Conservation (phyloP, 2,888 invertebrate genomes). For the Cerastoderma edule region DNA sequence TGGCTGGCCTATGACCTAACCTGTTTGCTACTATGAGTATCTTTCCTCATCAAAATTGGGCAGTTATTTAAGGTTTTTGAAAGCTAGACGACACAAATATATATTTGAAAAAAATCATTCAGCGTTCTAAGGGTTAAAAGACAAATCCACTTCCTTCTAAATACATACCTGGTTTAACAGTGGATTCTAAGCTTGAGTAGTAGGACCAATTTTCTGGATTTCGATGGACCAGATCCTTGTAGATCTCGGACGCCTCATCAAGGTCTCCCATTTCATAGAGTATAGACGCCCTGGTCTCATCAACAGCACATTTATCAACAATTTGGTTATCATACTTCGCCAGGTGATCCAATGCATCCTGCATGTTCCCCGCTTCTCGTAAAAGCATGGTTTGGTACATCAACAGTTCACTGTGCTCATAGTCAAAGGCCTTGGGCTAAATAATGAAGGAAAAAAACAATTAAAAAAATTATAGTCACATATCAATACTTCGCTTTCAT, state of each 20-base stretch:
- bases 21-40: too few relatives aligned
- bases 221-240: constrained; percentile 91
- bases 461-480: too few relatives aligned
- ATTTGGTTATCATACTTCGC: constrained; percentile 94
- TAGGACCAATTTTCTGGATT: constrained; percentile 99
- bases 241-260: constrained; percentile 91
- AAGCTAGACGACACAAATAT: too few relatives aligned
- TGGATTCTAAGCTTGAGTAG: constrained; percentile 94
- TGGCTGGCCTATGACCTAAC: too few relatives aligned
- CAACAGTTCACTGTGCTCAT: constrained; percentile 98
- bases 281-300: constrained; percentile 90
- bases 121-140: too few relatives aligned
- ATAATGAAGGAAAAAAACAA: too few relatives aligned
- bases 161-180: constrained; percentile 88
- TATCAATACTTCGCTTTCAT: too few relatives aligned
- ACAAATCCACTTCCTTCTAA: too few relatives aligned
- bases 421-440: constrained; percentile 87
- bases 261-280: constrained; percentile 57
- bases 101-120: too few relatives aligned
- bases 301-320: constrained; percentile 95
- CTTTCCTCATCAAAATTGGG: too few relatives aligned
- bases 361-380: constrained; percentile 93
- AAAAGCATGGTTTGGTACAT: constrained; percentile 99
- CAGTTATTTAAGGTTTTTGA: too few relatives aligned
- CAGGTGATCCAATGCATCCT: constrained; percentile 94